Conservation (phyloP, 53 echinoderm and acorn worm genomes). For the Paracentrotus lividus region DNA sequence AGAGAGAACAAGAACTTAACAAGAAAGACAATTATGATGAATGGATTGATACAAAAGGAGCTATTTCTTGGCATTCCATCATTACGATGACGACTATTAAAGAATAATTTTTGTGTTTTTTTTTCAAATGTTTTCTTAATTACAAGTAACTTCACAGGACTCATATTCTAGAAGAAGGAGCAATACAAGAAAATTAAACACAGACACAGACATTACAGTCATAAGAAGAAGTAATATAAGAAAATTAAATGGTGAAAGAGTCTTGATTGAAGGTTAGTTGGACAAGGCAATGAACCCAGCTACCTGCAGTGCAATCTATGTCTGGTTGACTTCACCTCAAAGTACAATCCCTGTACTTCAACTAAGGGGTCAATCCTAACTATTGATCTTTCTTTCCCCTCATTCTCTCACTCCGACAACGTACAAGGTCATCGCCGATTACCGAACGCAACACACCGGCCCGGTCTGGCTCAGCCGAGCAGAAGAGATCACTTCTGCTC, state of each 20-base stretch:
- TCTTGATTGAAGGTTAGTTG: conserved; percentile 23
- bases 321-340: conserved; percentile 61
- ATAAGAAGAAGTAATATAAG: neutral
- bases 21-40: no score
- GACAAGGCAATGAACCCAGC: conserved; percentile 62
- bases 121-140: no score
- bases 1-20: no score
- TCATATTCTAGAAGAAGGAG: neutral
- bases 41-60: no score
- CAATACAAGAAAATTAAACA: neutral
- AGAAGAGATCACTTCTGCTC: conserved; percentile 69
- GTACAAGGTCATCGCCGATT: conserved; percentile 63
- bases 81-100: no score
- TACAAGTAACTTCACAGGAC: no score
- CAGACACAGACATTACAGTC: no score
- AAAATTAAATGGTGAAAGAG: neutral
- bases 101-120: no score
- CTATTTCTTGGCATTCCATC: no score
- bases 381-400: conserved; percentile 38
- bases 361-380: conserved; percentile 43
- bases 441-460: conserved; percentile 53
- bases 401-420: conserved; percentile 34
- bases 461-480: conserved; percentile 14
- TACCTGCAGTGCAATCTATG: conserved; percentile 55
- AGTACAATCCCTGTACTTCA: conserved; percentile 68